Conservation (phyloP, 2,113 vertebrate genomes). For the Ophthalmotilapia sp. region DNA sequence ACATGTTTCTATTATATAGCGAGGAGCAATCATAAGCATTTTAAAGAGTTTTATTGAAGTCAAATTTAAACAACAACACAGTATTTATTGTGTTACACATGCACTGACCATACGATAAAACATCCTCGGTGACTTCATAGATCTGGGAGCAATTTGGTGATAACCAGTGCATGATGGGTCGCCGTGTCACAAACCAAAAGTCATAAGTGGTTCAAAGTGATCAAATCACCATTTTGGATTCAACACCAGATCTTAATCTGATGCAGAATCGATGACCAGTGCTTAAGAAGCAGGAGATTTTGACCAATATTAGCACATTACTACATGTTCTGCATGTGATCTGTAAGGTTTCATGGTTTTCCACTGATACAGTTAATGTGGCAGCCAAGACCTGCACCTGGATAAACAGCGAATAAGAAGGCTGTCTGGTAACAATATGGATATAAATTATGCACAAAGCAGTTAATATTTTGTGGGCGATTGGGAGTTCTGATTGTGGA, state of each 20-base stretch:
- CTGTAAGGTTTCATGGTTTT: neutral
- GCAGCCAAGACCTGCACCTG: neutral
- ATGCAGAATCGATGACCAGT: rapidly evolving
- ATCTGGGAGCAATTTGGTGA: neutral
- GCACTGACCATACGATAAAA: neutral
- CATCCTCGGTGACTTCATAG: neutral
- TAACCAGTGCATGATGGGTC: neutral
- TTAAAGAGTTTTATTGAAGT: neutral
- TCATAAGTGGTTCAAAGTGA: neutral
- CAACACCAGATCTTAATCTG: neutral
- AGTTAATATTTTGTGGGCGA: rapidly evolving
- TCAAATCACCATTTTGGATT: neutral
- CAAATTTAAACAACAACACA: neutral
- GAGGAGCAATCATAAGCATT: neutral
- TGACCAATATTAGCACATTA: neutral
- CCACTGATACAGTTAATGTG: neutral
- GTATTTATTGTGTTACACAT: neutral
- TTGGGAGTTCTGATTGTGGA: neutral
- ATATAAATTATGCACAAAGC: neutral
- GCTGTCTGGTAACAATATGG: neutral
- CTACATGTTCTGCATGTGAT: neutral
- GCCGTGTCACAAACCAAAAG: neutral
- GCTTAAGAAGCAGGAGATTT: neutral
- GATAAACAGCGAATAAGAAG: neutral
- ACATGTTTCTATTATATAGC: neutral